These are phyloP conservation scores for Micropoecilia bifurca DNA, from an alignment of 2,797 vertebrate genomes.

Conservation along the genomic window DNA sequence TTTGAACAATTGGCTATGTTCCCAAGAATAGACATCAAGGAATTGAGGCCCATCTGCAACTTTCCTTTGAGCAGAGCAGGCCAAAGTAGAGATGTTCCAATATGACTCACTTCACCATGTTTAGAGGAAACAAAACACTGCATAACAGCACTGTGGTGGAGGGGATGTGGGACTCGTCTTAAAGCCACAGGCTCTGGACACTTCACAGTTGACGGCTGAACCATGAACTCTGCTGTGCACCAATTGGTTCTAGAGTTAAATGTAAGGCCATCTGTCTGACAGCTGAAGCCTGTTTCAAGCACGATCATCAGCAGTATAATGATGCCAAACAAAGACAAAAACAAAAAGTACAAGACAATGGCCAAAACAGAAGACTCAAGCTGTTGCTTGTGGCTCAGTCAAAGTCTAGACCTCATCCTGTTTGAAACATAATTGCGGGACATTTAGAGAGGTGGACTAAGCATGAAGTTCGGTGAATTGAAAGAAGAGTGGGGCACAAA, in stretches of 20 bases:
- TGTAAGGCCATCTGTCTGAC: neutral
- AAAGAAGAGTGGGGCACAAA: neutral
- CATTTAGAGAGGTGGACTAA: neutral
- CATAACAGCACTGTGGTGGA: neutral
- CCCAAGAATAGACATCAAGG: neutral
- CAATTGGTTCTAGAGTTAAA: neutral
- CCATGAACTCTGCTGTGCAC: neutral
- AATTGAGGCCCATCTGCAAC: neutral
- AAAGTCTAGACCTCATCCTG: neutral
- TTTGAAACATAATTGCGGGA: neutral
- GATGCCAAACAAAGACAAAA: neutral
- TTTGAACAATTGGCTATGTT: neutral
- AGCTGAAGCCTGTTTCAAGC: neutral
- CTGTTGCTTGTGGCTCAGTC: neutral
- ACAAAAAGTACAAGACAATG: neutral
- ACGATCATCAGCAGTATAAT: neutral
- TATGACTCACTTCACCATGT: neutral
- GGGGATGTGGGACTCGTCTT: neutral
- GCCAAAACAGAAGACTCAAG: neutral
- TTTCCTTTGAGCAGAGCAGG: neutral
- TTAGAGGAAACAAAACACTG: neutral
- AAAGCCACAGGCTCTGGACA: neutral
- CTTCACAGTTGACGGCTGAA: neutral
- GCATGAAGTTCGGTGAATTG: neutral
- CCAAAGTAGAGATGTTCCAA: neutral